Evolutionary conservation across 2,113 vertebrate genomes (phyloP), one percentile per base, ranked within the genome.

Genomic region (Phoxinus phoxinus): DNA sequence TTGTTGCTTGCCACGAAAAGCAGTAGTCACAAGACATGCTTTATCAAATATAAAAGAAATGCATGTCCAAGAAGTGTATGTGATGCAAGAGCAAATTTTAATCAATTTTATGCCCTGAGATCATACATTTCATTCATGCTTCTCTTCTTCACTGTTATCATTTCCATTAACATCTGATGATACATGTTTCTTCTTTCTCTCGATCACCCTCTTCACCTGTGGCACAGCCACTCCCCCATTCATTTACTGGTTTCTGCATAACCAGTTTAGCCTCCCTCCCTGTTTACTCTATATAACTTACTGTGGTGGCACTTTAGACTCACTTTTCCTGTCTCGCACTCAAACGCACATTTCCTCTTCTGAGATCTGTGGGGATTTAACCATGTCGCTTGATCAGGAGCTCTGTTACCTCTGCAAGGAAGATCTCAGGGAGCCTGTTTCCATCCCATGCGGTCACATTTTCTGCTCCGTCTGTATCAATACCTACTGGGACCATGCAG

Each of bases 401-500:
- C 83, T 17, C 87, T 95, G 95, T 89, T 88, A 92, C 89, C 93
- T 95, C 69, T 95, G 95, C 78, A 95, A 95, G 91, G 95, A 95
- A 82, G 89, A 94, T 72, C 91, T 95, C 74, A 88, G 94, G 85
- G 95, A 95, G 23, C 84, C 95, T 0, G 94, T 95, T 83, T 94
- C 95, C 83, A 95, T 95, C 75, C 94, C 94, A 2, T 95, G 95
- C 15, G 94, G 94, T 0, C 95, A 95, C 77, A 37, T 88, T 30
- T 95, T 95, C 86, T 95, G 95, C 88, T 88, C 91, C 77, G 83
- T 95, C 84, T 95, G 95, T 85, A 91, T 95, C 86, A 94, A 93
- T 87, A 95, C 95, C 2, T 95, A 95, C 89, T 95, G 95, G 95
- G 94, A 95, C 85, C 95, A 95, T 76, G 90, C 94, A 19, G 94